Evolutionary conservation across 2,113 vertebrate species (phyloP).

Genomic region (Maccullochella peelii): DNA sequence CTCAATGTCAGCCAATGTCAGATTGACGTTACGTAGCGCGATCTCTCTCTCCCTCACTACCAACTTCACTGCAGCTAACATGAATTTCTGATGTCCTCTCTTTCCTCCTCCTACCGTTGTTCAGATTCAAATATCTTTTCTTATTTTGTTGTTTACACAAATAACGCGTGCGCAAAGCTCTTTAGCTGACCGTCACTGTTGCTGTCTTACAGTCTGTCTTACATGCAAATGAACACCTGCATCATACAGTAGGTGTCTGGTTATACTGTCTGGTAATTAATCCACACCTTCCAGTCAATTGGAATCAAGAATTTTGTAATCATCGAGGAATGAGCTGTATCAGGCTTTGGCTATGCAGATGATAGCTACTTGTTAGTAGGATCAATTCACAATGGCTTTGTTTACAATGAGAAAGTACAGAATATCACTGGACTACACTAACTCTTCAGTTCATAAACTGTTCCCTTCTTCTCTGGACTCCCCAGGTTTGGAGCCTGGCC

Average conservation of each 20-base stretch:
- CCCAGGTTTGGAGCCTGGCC: constrained; percentile 93
- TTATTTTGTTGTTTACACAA: neutral
- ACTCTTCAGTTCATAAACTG: too few species aligned
- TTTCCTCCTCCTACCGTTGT: neutral
- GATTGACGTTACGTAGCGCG: neutral
- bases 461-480: neutral
- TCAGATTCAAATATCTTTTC: neutral
- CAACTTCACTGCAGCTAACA: neutral
- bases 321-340: neutral
- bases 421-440: neutral
- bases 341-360: neutral
- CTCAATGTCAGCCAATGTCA: too few species aligned
- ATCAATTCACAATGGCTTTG: neutral
- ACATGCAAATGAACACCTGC: neutral
- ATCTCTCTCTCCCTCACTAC: neutral
- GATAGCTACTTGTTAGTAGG: neutral
- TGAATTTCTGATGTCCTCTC: neutral
- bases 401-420: too few species aligned
- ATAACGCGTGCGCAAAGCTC: neutral
- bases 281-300: neutral
- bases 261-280: neutral
- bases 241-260: neutral
- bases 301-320: neutral
- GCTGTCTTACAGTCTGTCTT: too few species aligned
- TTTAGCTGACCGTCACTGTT: too few species aligned